Base-by-base conservation (phyloP, 1,140 invertebrate species). In the Trialeurodes vaporariorum region DNA sequence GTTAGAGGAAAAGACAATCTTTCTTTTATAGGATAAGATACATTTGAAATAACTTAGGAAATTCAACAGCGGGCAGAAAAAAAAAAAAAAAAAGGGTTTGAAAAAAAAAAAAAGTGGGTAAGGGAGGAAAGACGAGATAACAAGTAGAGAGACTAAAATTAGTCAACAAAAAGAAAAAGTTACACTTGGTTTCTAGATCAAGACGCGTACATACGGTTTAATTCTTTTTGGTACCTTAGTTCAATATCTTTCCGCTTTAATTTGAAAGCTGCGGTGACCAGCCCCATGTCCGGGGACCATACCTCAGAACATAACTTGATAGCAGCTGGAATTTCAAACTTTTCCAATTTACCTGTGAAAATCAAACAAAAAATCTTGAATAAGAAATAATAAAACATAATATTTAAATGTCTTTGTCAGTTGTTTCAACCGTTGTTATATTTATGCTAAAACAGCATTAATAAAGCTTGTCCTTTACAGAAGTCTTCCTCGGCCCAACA, bases 191-290 rank as follows among this genome's bases (percentile, higher is more conserved):
- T 49, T 17, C 27, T 65, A 27, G 60, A 83, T 91, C 89, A 92
- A 82, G 89, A 92, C 68, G 89, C 87, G 78, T 98, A 98, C 91
- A 98, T 94, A 70, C 87, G 81, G 74, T 92, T 90, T 74, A 98
- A 94, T 77, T 94, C 90, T 66, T 87, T 83, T 77, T 93, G 86
- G 81, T 96, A 98, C 73, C 87, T 84, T 67, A 96, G 90, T 78
- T 97, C 91, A 67, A 98, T 95, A 73, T 93, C 90, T 83, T 95
- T 96, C 70, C 96, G 84, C 79, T 96, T 96, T 70, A 98, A 82
- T 81, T 98, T 98, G 78, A 98, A 94, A 60, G 96, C 95, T 71
- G 96, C 96, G 21, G 96, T 98, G 0, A 93, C 93, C n/a, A 98
- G 83, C 58, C 94, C 95, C 84, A 91, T 92, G 76, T 96, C 94